A percentile compares a stretch with the other conserved stretches of the same genome.
Conservation (phyloP, 2,797 vertebrate species). For the Gouania willdenowi region DNA sequence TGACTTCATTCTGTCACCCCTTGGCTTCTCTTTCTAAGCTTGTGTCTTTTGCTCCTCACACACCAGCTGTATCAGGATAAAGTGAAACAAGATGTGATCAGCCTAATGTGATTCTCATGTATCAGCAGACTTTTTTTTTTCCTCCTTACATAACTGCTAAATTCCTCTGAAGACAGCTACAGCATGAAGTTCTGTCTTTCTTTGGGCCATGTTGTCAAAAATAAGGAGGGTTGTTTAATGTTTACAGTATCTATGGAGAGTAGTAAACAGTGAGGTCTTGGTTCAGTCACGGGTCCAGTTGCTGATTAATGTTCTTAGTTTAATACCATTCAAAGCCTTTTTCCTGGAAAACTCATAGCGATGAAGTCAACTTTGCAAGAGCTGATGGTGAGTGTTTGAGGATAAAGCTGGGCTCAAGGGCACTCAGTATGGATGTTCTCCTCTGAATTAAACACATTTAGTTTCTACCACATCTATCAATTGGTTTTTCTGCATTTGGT, state of each 20-base stretch:
- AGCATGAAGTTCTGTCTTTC: background rate
- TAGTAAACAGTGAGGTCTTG: constrained; percentile 32
- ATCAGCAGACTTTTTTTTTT: constrained; percentile 19
- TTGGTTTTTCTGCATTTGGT: constrained; percentile 6
- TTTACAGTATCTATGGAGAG: constrained; percentile 53
- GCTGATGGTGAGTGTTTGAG: constrained; percentile 19
- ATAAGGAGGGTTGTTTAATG: constrained; percentile 15
- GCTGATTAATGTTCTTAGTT: constrained; percentile 57
- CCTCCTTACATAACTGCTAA: constrained; percentile 26
- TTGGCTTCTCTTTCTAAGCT: background rate
- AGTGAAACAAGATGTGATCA: constrained; percentile 33
- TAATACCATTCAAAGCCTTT: constrained; percentile 49
- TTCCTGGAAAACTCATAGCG: constrained; percentile 37
- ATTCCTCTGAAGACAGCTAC: constrained; percentile 6
- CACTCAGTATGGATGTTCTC: constrained; percentile 35
- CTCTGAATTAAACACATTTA: constrained; percentile 28
- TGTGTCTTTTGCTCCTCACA: background rate
- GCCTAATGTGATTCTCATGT: constrained; percentile 37
- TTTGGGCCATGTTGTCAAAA: constrained; percentile 30
- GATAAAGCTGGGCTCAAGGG: constrained; percentile 25
- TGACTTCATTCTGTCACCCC: too few species aligned
- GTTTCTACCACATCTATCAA: constrained; percentile 13
- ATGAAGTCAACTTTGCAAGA: constrained; percentile 40
- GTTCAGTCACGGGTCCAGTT: constrained; percentile 35
- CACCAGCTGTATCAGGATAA: constrained; percentile 10